Evolutionary conservation across 2,113 vertebrate species (phyloP), one percentile per base, ranked within the genome.

Genomic region (Nanorana parkeri): DNA sequence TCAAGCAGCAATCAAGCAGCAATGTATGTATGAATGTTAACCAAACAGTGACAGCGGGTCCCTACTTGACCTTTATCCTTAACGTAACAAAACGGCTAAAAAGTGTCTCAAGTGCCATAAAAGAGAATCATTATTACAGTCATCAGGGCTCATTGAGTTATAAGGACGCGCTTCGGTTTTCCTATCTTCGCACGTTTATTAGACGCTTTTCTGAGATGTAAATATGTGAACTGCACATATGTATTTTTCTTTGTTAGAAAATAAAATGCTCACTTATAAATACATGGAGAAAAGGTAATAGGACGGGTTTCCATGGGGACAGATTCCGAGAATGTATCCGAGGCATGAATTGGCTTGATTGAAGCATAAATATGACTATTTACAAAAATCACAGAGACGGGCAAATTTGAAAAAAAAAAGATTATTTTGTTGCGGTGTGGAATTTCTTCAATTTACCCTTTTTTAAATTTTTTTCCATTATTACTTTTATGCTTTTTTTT

Each of bases 1-100:
- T 66, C 54, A 60, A 68, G 64, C 52, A 41, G 52, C 77, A 68
- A 79, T 79, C 77, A 80, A 32, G 54, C 21, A 5, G 16, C 21
- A 66, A 61, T 24, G 52, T 80, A 60, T 54, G 36, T 29, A 69
- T 28, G 77, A 68, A 68, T 60, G 52, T 17, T 56, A 58, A 80
- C 54, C 17, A 69, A 80, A 80, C 28, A 80, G n/a, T 20, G 17
- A 29, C 77, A 69, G 66, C 47, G 3, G 47, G 16, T 7, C n/a
- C 17, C 47, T 20, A 5, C 76, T 36, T 78, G 24, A 56, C 64
- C 26, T 68, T 55, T 64, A 23, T 77, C 41, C 28, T 26, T 3
- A 8, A 29, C 52, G 56, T 77, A 64, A 51, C 58, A 47, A 51
- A 51, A 77, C 32, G 17, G 23, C 36, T 65, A 36, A 47, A 54